A percentile compares a stretch with the other conserved stretches of the same genome.
phyloP scores from a whole-genome alignment of 1,140 invertebrate species.

The Drosophila lini region DNA sequence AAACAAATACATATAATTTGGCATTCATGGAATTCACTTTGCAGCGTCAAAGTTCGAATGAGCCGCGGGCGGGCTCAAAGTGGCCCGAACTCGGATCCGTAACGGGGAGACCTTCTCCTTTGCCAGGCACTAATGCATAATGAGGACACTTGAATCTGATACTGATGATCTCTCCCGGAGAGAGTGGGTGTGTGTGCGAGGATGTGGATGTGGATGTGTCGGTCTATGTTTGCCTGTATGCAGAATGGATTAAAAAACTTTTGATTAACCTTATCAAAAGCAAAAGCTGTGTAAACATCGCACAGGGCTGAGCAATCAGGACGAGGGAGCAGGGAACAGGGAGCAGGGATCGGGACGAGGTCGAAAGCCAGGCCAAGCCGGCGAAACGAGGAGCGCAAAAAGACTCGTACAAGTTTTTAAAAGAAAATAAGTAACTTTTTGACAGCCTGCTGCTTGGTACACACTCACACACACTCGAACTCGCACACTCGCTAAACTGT shows the following conservation, averaged over 20 bases:
- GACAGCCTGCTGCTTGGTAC: constrained; percentile 68
- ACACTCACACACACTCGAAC: constrained; percentile 38
- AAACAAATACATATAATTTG: constrained; percentile 80
- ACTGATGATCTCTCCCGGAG: constrained; percentile 44
- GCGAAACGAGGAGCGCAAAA: constrained; percentile 45
- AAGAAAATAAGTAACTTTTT: constrained; percentile 83
- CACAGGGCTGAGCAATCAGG: constrained; percentile 71
- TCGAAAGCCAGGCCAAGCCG: neutral
- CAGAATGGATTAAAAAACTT: constrained; percentile 84
- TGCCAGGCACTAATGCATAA: constrained; percentile 60
- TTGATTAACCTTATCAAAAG: constrained; percentile 84
- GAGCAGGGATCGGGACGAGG: constrained; percentile 8
- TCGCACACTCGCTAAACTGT: constrained; percentile 48
- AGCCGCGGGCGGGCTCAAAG: constrained; percentile 66
- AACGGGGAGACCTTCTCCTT: constrained; percentile 4
- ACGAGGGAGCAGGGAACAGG: constrained; percentile 6
- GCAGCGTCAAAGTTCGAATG: constrained; percentile 67
- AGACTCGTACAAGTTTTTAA: constrained; percentile 81
- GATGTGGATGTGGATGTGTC: constrained; percentile 14
- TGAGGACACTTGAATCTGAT: constrained; percentile 77
- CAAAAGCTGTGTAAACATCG: constrained; percentile 79
- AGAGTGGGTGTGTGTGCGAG: constrained; percentile 6
- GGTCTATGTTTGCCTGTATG: constrained; percentile 78
- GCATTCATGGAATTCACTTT: constrained; percentile 83
- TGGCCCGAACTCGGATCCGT: constrained; percentile 24